Conservation (phyloP, 2,797 vertebrate species). For the Catostomus latipinnis region DNA sequence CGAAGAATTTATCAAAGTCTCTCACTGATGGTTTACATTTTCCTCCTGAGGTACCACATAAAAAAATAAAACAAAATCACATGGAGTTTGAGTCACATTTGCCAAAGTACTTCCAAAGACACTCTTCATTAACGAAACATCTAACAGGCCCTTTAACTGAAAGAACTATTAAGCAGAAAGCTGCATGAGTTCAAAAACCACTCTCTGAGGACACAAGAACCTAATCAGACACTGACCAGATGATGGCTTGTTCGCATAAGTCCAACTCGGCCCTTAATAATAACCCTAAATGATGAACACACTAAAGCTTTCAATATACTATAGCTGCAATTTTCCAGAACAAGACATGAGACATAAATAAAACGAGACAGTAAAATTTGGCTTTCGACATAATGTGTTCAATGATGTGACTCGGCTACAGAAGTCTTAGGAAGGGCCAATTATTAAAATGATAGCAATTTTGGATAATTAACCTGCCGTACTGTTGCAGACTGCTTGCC, state of each 20-base stretch:
- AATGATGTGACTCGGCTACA: constrained; percentile 1
- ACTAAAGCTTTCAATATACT: not conserved
- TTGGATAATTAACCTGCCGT: constrained; percentile 52
- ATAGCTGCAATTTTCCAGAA: not conserved
- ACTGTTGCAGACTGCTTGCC: not conserved
- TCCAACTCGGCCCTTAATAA: constrained; percentile 51
- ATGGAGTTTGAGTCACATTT: too few relatives aligned
- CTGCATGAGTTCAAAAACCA: constrained; percentile 58
- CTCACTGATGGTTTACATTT: constrained; percentile 64
- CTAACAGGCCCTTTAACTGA: constrained; percentile 62
- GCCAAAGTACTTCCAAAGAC: constrained; percentile 68
- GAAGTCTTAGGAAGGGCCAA: not conserved
- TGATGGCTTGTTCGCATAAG: constrained; percentile 57
- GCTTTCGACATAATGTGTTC: constrained; percentile 15
- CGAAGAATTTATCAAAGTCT: constrained; percentile 64
- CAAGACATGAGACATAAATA: not conserved
- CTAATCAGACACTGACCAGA: constrained; percentile 58
- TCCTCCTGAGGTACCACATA: constrained; percentile 68
- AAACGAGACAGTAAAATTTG: not conserved
- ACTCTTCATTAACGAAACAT: constrained; percentile 67
- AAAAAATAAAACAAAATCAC: constrained; percentile 48
- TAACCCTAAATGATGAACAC: not conserved
- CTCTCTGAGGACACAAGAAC: constrained; percentile 61
- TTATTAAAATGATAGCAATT: constrained; percentile 43
- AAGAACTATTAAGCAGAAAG: constrained; percentile 54